Evolutionary conservation across 2,888 invertebrate genomes (phyloP).

Genomic region (Drosophila austrosaltans): DNA sequence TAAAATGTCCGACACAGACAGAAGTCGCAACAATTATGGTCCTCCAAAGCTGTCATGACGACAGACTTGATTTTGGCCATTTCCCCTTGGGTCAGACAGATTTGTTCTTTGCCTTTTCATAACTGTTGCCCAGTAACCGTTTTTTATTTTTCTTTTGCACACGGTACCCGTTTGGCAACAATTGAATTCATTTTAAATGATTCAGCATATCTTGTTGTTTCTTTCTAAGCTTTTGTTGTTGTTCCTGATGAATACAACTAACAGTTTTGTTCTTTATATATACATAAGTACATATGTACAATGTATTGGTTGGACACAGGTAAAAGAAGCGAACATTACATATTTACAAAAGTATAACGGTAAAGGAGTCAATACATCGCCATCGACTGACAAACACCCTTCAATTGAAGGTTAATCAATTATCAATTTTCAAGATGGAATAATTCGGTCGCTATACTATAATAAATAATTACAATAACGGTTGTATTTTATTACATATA

Average conservation of each 20-base stretch:
- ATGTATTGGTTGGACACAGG: conserved; percentile 7
- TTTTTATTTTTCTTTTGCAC: conserved; percentile 12
- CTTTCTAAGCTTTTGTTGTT: conserved; percentile 35
- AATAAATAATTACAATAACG: too few species aligned
- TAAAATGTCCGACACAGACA: not conserved
- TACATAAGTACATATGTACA: too few species aligned
- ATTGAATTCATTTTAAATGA: conserved; percentile 28
- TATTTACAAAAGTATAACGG: conserved; percentile 4
- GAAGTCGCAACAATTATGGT: conserved; percentile 20
- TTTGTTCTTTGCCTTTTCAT: conserved; percentile 19
- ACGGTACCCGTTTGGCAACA: conserved; percentile 13
- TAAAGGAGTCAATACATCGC: not conserved
- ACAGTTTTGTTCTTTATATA: conserved; percentile 24
- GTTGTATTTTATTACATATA: too few species aligned
- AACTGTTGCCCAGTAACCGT: not conserved
- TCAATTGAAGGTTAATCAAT: not conserved
- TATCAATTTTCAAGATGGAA: too few species aligned
- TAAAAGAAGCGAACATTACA: not conserved
- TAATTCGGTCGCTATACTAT: too few species aligned
- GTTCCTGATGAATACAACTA: conserved; percentile 42
- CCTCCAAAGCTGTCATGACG: conserved; percentile 37
- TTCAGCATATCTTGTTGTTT: conserved; percentile 47
- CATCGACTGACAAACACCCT: not conserved
- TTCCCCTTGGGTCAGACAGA: conserved; percentile 25
- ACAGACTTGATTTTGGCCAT: not conserved